Base-by-base conservation (phyloP, 2,888 invertebrate species). In the Morpho deidamia region DNA sequence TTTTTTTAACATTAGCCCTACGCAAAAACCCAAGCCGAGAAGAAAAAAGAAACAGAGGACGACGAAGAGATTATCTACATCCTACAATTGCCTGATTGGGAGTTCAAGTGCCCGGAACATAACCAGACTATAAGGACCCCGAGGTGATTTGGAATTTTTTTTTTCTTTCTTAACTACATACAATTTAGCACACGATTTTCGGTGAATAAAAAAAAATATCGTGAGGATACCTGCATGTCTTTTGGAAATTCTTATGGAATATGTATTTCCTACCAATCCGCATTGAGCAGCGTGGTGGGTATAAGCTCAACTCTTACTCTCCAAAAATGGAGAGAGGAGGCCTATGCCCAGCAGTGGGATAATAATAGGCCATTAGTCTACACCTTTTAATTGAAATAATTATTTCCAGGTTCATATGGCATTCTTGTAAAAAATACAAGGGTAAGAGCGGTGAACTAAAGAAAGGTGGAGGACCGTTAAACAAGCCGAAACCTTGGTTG, bases 401-500 rank as follows among this genome's bases (percentile, higher is more conserved):
- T 23, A 23, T 3, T 69, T 66, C 11, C 65, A 89, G 89, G 56
- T 88, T 88, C 56, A 81, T 87, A 58, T 88, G 86, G 86, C 88
- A 87, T 68, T 80, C 88, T 0, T 83, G 84, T 61, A 86, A 86
- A 68, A 87, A 83, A 61, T 40, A 70, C 0, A 61, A 68, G 51
- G 68, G 59, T 14, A 68, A 69, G 42, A 58, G 65, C 11, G 66
- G 62, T 0, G 76, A 76, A 59, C 47, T 65, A 12, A 84, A 79
- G 62, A 70, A 62, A 56, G 84, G 85, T 1, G 78, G 80, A 10
- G 88, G 88, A 45, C 83, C 84, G 0, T 11, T 81, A 11, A 72
- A 82, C 38, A 86, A 81, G 59, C 88, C 89, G 0, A 88, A 88
- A 59, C 89, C 88, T 0, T 88, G 88, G 88, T 67, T 89, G 7